phyloP scores from a whole-genome alignment of 2,797 vertebrate genomes.

The Karalla daura region DNA sequence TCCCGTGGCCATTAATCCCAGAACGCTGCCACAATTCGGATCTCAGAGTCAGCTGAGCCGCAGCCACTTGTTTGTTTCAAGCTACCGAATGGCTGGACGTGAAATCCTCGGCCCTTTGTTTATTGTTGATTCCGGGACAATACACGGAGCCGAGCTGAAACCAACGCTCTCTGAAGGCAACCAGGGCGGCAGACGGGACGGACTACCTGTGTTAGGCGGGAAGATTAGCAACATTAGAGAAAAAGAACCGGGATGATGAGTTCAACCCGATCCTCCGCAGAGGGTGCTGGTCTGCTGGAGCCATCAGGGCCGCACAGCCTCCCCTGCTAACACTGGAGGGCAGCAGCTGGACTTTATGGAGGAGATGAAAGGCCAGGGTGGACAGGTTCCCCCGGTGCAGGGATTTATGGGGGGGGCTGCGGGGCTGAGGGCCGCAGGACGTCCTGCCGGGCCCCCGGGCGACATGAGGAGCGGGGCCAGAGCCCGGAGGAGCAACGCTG shows the following conservation, averaged over 20 bases:
- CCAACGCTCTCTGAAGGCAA: no score
- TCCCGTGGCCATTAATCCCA: neutral
- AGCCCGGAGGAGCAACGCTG: conserved; percentile 1
- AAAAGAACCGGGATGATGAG: neutral
- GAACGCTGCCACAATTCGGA: neutral
- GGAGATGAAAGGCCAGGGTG: conserved; percentile 66
- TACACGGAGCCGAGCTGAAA: no score
- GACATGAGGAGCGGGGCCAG: neutral
- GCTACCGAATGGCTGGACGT: no score
- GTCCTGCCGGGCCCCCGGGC: conserved; percentile 6
- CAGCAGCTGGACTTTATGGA: conserved; percentile 66
- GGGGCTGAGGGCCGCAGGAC: conserved; percentile 37
- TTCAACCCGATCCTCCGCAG: neutral
- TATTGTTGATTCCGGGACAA: no score
- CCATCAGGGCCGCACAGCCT: conserved; percentile 35
- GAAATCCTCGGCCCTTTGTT: no score
- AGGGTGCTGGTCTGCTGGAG: conserved; percentile 38
- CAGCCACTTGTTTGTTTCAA: neutral
- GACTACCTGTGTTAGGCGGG: neutral
- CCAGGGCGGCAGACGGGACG: neutral
- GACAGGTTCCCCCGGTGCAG: conserved; percentile 35
- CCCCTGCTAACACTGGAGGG: conserved; percentile 54
- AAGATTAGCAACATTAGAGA: neutral
- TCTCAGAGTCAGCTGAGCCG: neutral
- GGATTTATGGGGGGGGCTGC: conserved; percentile 62